Base-by-base conservation (phyloP, 2,888 invertebrate species). In the Sphaeridia pumilis region DNA sequence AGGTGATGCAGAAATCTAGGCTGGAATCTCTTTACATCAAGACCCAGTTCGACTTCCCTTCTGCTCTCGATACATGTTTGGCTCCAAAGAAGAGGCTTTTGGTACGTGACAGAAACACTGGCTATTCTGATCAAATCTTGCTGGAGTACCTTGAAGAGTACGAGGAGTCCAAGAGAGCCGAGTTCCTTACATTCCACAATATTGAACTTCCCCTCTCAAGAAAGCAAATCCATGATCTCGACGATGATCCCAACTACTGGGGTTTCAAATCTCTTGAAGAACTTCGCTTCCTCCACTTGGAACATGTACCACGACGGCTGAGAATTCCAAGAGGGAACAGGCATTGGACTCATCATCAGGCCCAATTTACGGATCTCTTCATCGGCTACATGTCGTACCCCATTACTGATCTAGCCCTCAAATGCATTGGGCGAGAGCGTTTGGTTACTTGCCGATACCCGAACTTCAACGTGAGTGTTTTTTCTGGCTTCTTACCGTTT, bases 11-110 rank as follows among this genome's bases (percentile, higher is more conserved):
- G 41, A 41, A 49, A 21, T 57, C 58, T 2, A n/a, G 50, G 4
- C 27, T 62, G 43, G 52, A 60, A 46, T 55, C 54, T 35, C 44
- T 64, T 1, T 49, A 52, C 31, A 46, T 64, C 10, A 64, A 61
- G 45, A 64, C 63, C 1, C 60, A 60, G 24, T 64, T 57, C 49
- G 63, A 64, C 41, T 64, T 64, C 46, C 55, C 58, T 38, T 52
- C 55, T 2, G 54, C 58, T 7, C 46, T 64, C 50, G 63, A 64
- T 35, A 54, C 55, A 4, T 60, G 58, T 43, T 27, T 64, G 1
- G 38, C 61, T 3, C 31, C 41, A n/a, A 50, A 49, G 14, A 48
- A 36, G 41, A 54, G 24, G 24, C 54, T 22, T 21, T 26, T 41
- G n/a, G 21, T 53, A 24, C 20, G 47, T 26, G 45, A 45, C 24